Evolutionary conservation across 1,140 invertebrate species (phyloP).

Genomic region (Battus philenor): DNA sequence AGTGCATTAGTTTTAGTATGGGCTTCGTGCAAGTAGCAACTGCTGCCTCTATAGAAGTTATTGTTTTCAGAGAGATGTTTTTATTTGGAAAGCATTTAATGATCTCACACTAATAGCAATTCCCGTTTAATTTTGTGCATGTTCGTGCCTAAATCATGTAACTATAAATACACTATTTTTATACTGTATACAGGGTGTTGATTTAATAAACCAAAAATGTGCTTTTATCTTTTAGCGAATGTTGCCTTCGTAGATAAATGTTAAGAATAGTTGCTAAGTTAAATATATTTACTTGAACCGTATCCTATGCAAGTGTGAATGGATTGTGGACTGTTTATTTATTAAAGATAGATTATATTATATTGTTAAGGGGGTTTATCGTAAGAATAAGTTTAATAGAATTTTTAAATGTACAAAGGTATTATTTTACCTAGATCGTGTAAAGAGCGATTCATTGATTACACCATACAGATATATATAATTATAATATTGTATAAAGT

Average conservation of each 20-base stretch:
- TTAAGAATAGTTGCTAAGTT: constrained; percentile 20
- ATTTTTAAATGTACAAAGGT: constrained; percentile 23
- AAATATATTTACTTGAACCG: constrained; percentile 15
- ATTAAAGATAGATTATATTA: constrained; percentile 13
- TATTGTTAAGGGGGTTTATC: constrained; percentile 9
- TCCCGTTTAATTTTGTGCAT: constrained; percentile 40
- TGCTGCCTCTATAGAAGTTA: not conserved
- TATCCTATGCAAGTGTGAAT: constrained; percentile 10
- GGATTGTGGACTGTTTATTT: constrained; percentile 16
- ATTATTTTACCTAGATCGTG: constrained; percentile 9
- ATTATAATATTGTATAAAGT: no score
- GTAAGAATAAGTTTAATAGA: constrained; percentile 6
- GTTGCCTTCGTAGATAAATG: constrained; percentile 56
- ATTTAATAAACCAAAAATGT: constrained; percentile 69
- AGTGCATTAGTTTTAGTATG: no score
- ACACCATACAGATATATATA: no score
- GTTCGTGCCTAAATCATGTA: constrained; percentile 53
- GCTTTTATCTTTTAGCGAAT: constrained; percentile 64
- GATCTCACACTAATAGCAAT: constrained; percentile 55
- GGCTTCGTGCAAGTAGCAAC: no score
- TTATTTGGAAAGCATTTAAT: constrained; percentile 27
- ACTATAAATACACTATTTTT: constrained; percentile 47
- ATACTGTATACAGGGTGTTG: constrained; percentile 71
- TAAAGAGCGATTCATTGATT: constrained; percentile 3
- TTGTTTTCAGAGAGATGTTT: constrained; percentile 10